Evolutionary conservation across 2,113 vertebrate species (phyloP).

Genomic region (Indri indri): DNA sequence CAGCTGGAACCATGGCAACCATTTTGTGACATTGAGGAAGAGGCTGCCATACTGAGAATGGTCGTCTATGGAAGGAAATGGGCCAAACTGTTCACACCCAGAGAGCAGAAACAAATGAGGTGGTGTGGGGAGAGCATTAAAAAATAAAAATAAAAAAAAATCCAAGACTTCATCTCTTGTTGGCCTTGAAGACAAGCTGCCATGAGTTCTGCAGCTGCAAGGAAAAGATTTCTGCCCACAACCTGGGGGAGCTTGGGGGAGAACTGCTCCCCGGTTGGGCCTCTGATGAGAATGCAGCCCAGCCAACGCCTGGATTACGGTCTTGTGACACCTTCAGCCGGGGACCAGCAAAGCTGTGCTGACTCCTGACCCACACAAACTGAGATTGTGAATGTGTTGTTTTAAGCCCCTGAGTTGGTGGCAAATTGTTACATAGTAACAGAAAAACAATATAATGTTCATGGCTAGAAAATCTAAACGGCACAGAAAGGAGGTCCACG

Average conservation of each 20-base stretch:
- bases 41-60: background rate
- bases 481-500: background rate
- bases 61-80: fast-evolving
- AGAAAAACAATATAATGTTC: background rate
- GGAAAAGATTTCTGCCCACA: background rate
- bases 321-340: background rate
- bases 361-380: too few relatives aligned
- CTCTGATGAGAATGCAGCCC: background rate
- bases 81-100: background rate
- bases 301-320: background rate
- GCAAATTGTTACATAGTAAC: background rate
- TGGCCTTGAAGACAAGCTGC: background rate
- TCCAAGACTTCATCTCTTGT: fast-evolving
- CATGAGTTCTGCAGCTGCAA: background rate
- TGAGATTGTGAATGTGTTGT: background rate
- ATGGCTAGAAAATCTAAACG: background rate
- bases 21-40: background rate
- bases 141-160: background rate
- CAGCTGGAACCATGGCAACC: background rate
- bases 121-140: background rate
- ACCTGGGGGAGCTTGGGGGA: fast-evolving
- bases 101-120: background rate
- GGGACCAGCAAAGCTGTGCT: background rate
- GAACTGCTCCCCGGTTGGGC: fast-evolving
- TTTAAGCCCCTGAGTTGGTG: background rate